phyloP scores from a whole-genome alignment of 2,113 vertebrate species.

The Onychostruthus taczanowskii region DNA sequence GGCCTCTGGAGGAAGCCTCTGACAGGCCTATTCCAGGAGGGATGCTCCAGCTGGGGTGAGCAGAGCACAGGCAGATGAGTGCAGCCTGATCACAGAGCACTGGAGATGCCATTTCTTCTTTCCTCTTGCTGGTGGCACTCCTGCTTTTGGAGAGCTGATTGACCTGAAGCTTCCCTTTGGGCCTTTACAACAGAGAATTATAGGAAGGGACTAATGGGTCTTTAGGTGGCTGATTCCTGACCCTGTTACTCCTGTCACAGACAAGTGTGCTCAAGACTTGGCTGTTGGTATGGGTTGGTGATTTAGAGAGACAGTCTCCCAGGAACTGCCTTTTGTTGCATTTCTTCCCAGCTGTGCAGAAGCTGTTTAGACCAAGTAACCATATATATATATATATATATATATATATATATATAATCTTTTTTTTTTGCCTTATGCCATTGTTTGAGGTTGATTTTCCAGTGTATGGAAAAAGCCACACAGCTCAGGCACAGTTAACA shows the following conservation, averaged over 20 bases:
- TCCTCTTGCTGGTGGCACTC: background rate
- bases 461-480: background rate
- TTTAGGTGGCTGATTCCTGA: background rate
- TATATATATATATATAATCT: background rate
- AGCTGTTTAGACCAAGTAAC: background rate
- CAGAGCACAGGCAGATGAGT: background rate
- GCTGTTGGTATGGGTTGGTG: background rate
- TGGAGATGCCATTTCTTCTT: background rate
- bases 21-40: background rate
- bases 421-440: background rate
- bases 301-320: background rate
- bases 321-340: background rate
- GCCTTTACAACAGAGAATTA: background rate
- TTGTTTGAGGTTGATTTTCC: background rate
- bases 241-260: background rate
- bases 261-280: background rate
- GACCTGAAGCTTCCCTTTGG: background rate
- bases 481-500: background rate
- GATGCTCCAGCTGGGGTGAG: background rate
- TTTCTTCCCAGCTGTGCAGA: background rate
- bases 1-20: background rate
- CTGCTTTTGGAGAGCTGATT: background rate
- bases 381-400: background rate
- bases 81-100: background rate
- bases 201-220: background rate